phyloP scores from a whole-genome alignment of 2,888 invertebrate species.

The Slavum lentiscoides region DNA sequence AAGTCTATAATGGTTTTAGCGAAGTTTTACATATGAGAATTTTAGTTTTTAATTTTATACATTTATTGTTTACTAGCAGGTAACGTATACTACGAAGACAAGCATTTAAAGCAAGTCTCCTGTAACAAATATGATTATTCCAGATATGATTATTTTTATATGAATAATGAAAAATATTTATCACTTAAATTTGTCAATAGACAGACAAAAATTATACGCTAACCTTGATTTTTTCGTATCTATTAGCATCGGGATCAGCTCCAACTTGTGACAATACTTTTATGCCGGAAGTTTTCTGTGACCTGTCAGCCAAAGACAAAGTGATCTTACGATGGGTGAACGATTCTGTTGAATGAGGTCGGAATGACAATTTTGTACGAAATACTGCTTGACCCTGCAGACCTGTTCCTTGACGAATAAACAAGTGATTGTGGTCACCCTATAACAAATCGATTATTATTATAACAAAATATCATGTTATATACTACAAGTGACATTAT shows the following conservation, averaged over 20 bases:
- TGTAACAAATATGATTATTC: no score
- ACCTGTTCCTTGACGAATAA: slow-evolving; percentile 96
- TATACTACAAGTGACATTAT: not conserved
- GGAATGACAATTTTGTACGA: slow-evolving; percentile 92
- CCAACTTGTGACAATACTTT: slow-evolving; percentile 94
- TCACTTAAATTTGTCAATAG: no score
- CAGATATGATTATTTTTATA: no score
- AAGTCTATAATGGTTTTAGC: no score
- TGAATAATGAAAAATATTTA: not conserved
- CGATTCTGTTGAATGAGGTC: slow-evolving; percentile 98
- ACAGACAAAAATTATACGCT: slow-evolving; percentile 3
- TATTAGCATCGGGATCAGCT: slow-evolving; percentile 90
- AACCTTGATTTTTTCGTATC: slow-evolving; percentile 87
- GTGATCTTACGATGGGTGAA: slow-evolving; percentile 99
- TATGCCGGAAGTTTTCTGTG: slow-evolving; percentile 90
- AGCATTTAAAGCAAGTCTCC: no score
- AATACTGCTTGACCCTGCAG: slow-evolving; percentile 97
- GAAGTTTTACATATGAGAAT: no score
- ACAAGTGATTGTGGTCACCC: slow-evolving; percentile 97
- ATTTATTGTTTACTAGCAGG: no score
- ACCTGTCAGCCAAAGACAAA: slow-evolving; percentile 91
- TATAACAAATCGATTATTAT: slow-evolving; percentile 59
- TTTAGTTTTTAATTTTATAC: no score
- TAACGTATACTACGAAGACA: no score
- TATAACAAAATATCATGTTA: not conserved